These are phyloP conservation scores for Virgularia gustaviana DNA, from an alignment of 92 coral and sea anemone genomes.

Conservation along the genomic window DNA sequence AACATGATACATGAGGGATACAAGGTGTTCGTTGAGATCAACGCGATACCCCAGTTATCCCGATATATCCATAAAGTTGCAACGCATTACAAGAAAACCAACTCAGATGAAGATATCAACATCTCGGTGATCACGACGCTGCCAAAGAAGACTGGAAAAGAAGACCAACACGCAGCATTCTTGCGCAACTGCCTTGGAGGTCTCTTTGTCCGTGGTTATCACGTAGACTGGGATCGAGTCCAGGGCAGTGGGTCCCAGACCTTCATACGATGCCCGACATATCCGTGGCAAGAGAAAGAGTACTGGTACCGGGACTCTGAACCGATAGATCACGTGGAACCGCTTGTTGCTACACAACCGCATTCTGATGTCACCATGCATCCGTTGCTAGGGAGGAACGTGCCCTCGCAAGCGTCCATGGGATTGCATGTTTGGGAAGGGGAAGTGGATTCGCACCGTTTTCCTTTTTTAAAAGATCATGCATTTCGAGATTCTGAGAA, in stretches of 20 bases:
- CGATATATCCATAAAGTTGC: slow-evolving; percentile 62
- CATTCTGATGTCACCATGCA: slow-evolving; percentile 30
- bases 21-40: slow-evolving; percentile 60
- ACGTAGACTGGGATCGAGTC: slow-evolving; percentile 58
- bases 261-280: slow-evolving; percentile 66
- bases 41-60: slow-evolving; percentile 63
- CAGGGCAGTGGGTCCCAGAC: slow-evolving; percentile 47
- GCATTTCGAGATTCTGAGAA: slow-evolving; percentile 61
- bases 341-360: slow-evolving; percentile 7
- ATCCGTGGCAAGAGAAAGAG: slow-evolving; percentile 72
- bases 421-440: slow-evolving; percentile 79
- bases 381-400: slow-evolving; percentile 56
- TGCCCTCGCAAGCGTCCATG: slow-evolving; percentile 57
- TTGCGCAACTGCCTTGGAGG: slow-evolving; percentile 65
- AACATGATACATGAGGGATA: slow-evolving; percentile 63
- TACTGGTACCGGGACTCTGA: slow-evolving; percentile 62
- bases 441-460: slow-evolving; percentile 66
- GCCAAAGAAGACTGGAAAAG: slow-evolving; percentile 52
- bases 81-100: slow-evolving; percentile 9
- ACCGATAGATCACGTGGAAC: slow-evolving; percentile 45
- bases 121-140: slow-evolving; percentile 52
- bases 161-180: slow-evolving; percentile 67
- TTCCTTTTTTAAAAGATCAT: slow-evolving; percentile 74
- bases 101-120: neutral
- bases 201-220: slow-evolving; percentile 62